Percentiles rank a stretch among this genome's conserved stretches.
phyloP scores from a whole-genome alignment of 2,113 vertebrate species.

The Glaucidium brasilianum region DNA sequence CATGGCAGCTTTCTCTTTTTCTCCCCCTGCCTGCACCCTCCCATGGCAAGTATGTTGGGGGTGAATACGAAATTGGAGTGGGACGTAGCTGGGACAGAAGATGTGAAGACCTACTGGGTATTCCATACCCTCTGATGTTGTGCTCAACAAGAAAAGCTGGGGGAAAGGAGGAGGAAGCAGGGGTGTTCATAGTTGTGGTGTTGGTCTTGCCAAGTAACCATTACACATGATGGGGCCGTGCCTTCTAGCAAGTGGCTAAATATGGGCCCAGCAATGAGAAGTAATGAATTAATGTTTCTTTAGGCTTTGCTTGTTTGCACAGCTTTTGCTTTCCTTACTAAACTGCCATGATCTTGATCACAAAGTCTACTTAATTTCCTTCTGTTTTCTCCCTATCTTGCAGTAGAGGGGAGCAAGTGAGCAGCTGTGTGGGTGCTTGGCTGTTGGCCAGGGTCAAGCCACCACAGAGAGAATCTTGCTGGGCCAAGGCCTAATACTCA shows the following conservation, averaged over 20 bases:
- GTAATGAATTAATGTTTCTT: neutral
- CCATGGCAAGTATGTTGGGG: neutral
- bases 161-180: fast-evolving
- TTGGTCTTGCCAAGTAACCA: neutral
- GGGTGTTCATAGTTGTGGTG: neutral
- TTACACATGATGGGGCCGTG: neutral
- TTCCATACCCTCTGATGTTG: neutral
- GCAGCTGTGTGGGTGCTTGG: neutral
- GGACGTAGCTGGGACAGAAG: neutral
- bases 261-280: fast-evolving
- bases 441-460: neutral
- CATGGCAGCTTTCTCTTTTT: neutral
- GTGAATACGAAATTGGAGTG: neutral
- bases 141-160: neutral
- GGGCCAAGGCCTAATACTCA: neutral
- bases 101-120: neutral
- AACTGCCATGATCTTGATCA: neutral
- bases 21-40: neutral
- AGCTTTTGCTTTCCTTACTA: neutral
- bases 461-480: neutral
- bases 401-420: fast-evolving
- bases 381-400: neutral
- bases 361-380: neutral
- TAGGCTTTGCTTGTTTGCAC: neutral
- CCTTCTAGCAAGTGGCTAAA: neutral